Percentiles rank a stretch among this genome's conserved stretches.
These are phyloP conservation scores for Synodontis membranacea DNA, from an alignment of 2,113 vertebrate genomes.

Conservation along the genomic window DNA sequence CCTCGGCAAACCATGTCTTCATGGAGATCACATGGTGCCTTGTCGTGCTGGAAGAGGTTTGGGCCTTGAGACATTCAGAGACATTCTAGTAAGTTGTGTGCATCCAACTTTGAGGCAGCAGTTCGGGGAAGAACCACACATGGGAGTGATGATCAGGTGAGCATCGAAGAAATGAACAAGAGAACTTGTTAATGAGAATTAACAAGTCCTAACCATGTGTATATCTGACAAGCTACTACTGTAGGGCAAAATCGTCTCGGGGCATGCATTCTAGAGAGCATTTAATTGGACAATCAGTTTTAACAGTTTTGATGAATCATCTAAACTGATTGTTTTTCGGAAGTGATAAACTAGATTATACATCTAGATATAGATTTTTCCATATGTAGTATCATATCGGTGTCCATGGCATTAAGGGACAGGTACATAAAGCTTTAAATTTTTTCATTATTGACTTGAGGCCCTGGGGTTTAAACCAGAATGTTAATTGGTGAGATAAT, in stretches of 20 bases:
- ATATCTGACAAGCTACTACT: not conserved
- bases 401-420: not conserved
- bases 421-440: not conserved
- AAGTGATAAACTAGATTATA: not conserved
- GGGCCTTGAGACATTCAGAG: not conserved
- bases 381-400: not conserved
- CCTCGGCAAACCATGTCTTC: not conserved
- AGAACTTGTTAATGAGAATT: too few species aligned
- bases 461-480: not conserved
- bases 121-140: not conserved
- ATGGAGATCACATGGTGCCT: not conserved
- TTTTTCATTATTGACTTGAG: not conserved
- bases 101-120: not conserved
- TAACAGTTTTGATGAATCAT: not conserved
- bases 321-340: not conserved
- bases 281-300: not conserved
- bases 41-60: not conserved
- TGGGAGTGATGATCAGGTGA: not conserved
- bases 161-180: too few species aligned
- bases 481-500: constrained; percentile 3
- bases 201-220: not conserved
- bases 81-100: not conserved
- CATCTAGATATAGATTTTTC: too few species aligned
- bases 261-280: not conserved
- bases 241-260: not conserved